These are phyloP conservation scores for Pedicia rivosa DNA, from an alignment of 2,888 invertebrate species.

Conservation along the genomic window DNA sequence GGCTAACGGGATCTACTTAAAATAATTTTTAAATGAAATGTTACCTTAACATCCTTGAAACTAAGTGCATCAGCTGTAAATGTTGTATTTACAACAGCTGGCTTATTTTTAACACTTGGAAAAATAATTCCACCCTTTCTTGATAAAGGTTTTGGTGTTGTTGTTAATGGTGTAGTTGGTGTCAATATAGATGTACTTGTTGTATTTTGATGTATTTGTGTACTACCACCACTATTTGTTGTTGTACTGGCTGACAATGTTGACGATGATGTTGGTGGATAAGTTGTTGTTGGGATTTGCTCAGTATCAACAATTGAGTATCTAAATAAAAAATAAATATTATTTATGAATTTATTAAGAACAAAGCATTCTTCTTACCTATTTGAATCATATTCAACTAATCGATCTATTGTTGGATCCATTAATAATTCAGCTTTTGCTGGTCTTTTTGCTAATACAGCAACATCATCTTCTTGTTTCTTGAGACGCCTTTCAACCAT, in stretches of 20 bases:
- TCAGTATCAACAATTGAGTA: too few species aligned
- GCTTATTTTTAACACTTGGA: slow-evolving; percentile 82
- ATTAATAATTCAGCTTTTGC: slow-evolving; percentile 56
- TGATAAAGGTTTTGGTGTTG: slow-evolving; percentile 24
- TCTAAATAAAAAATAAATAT: too few species aligned
- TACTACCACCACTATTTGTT: slow-evolving; percentile 5
- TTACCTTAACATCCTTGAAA: slow-evolving; percentile 72
- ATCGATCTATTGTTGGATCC: slow-evolving; percentile 60
- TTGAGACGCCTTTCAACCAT: slow-evolving; percentile 71
- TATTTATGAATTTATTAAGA: too few species aligned
- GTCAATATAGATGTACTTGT: slow-evolving; percentile 16
- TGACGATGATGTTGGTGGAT: slow-evolving; percentile 11
- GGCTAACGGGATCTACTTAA: too few species aligned
- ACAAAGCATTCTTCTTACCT: too few species aligned
- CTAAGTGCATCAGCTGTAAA: slow-evolving; percentile 62
- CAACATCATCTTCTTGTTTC: slow-evolving; percentile 73
- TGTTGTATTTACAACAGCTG: slow-evolving; percentile 66
- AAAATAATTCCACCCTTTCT: slow-evolving; percentile 77
- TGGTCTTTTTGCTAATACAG: slow-evolving; percentile 58
- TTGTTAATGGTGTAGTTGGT: slow-evolving; percentile 17
- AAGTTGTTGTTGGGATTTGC: slow-evolving; percentile 24
- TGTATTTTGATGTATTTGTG: slow-evolving; percentile 9
- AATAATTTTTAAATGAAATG: too few species aligned
- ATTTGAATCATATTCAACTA: slow-evolving; percentile 62
- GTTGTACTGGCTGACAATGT: slow-evolving; percentile 15